Base-by-base conservation (phyloP, 2,113 vertebrate species). In the Scatophagus argus region DNA sequence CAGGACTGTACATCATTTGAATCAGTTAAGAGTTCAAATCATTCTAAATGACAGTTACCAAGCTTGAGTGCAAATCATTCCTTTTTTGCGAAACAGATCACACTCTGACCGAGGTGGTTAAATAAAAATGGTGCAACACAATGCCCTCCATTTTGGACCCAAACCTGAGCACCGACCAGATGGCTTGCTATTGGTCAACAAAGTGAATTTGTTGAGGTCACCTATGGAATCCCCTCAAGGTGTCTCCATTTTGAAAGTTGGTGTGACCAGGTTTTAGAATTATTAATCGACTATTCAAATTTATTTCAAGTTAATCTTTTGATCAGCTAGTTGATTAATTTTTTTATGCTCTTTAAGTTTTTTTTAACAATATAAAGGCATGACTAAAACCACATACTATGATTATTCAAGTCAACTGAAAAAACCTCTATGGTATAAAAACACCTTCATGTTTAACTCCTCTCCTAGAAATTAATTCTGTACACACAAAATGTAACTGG, bases 401-500 rank as follows among this genome's bases (percentile, higher is more conserved):
- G 7, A 52, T 46, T 77, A 47, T 16, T 39, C 41, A 44, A 16
- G 17, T 31, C 58, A 66, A 39, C 12, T 17, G 29, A 17, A 8
- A 19, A 12, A 32, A 25, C 17, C 4, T 17, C 2, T 23, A 11
- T 2, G 34, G 5, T 21, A 39, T 43, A 1, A 66, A 76, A 75
- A 29, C 41, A 13, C 17, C 11, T 59, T 36, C 38, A 31, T 61
- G n/a, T 23, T 55, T 32, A 32, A 56, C 14, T 32, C 39, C 43
- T 47, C 19, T 38, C 51, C 19, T 31, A 5, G 17, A 29, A 58
- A 68, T 16, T 63, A 8, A 51, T 64, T 79, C 58, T 70, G 8
- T 4, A 56, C 27, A 49, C 59, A 6, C 9, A n/a, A 34, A 21
- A 44, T 38, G 32, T 51, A 67, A 43, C 23, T 9, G 43, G 43